Percentiles rank a stretch among this genome's conserved stretches.
These are phyloP conservation scores for Asarcornis scutulata DNA, from an alignment of 2,113 vertebrate genomes.

Conservation along the genomic window DNA sequence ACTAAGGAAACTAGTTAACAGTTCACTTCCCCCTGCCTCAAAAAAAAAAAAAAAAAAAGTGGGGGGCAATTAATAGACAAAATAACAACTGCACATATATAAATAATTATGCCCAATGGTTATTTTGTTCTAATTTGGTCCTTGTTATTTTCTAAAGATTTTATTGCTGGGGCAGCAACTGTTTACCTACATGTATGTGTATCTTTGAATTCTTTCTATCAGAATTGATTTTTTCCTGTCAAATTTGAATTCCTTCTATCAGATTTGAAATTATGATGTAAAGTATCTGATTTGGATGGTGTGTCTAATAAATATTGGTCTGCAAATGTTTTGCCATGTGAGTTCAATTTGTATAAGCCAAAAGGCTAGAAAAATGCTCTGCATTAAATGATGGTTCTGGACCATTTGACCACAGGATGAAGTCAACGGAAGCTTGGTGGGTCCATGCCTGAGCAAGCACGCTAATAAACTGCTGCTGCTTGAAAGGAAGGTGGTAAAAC, in stretches of 20 bases:
- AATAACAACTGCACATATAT: background rate
- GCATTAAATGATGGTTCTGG: background rate
- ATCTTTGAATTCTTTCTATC: background rate
- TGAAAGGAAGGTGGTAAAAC: background rate
- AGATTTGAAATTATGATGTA: background rate
- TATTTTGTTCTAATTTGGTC: background rate
- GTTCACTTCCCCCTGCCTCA: background rate
- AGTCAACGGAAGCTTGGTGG: background rate
- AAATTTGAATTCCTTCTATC: background rate
- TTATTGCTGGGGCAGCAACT: background rate
- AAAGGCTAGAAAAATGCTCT: background rate
- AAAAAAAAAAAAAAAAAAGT: background rate
- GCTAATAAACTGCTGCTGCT: background rate
- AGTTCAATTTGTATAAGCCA: background rate
- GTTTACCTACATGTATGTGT: background rate
- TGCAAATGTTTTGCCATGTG: background rate
- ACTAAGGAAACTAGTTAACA: background rate
- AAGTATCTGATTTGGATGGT: background rate
- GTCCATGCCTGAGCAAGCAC: background rate
- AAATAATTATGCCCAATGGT: background rate
- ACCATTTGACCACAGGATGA: background rate
- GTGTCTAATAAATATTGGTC: background rate
- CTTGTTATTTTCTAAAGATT: background rate
- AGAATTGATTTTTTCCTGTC: background rate
- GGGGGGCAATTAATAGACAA: background rate